phyloP scores from a whole-genome alignment of 2,888 invertebrate genomes.

The Thysanoteuthis rhombus region DNA sequence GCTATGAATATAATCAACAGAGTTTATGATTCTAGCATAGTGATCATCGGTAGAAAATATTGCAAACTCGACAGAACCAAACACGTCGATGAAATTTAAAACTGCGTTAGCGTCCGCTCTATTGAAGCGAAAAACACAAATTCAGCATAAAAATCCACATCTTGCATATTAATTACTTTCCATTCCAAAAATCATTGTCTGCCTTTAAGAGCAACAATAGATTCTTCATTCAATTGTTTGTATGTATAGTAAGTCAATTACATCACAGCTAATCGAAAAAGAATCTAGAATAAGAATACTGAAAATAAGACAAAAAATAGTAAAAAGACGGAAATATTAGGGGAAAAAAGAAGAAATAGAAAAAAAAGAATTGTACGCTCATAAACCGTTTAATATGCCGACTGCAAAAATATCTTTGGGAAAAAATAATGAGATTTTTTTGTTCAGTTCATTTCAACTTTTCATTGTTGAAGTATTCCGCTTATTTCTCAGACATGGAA shows the following conservation, averaged over 20 bases:
- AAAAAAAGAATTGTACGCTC: neutral
- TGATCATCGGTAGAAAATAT: neutral
- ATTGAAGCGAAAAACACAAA: neutral
- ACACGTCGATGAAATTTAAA: neutral
- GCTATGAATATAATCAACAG: neutral
- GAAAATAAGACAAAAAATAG: neutral
- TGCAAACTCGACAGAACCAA: neutral
- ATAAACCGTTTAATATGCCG: neutral
- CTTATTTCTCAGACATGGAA: neutral
- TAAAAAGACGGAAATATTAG: neutral
- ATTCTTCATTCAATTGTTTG: neutral
- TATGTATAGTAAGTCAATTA: neutral
- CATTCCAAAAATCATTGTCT: neutral
- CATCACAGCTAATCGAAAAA: neutral
- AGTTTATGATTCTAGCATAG: neutral
- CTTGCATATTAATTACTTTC: neutral
- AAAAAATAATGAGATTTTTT: neutral
- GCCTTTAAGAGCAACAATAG: neutral
- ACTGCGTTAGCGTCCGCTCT: neutral
- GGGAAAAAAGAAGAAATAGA: neutral
- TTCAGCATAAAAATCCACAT: neutral
- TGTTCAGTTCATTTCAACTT: neutral
- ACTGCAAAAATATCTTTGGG: neutral
- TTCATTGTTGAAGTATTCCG: neutral
- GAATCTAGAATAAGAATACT: neutral